phyloP scores from a whole-genome alignment of 2,888 invertebrate genomes.

The Tholera decimalis region DNA sequence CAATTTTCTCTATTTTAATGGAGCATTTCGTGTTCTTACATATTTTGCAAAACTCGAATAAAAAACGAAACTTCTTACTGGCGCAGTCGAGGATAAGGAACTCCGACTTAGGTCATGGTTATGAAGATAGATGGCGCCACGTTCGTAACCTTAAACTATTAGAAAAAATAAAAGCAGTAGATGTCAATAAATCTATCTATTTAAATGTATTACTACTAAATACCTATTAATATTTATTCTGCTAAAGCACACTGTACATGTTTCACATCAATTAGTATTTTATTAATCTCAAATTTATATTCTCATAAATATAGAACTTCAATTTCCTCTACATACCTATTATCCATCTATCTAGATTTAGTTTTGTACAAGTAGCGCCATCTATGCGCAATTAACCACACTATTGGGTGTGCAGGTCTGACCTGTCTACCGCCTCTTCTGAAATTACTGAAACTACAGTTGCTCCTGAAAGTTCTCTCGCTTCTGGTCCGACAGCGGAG shows the following conservation, averaged over 20 bases:
- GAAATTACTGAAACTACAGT: not conserved
- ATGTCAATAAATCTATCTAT: no score
- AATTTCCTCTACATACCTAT: not conserved
- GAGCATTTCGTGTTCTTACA: no score
- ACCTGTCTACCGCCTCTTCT: conserved; percentile 6
- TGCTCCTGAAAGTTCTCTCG: not conserved
- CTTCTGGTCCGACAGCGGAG: conserved; percentile 18
- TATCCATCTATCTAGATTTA: not conserved
- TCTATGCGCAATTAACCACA: conserved; percentile 22
- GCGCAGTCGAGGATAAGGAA: no score
- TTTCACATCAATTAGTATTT: no score
- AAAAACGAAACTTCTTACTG: no score
- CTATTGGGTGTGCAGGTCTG: conserved; percentile 51
- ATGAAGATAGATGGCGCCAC: conserved; percentile 34
- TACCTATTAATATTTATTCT: no score
- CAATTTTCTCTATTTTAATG: no score
- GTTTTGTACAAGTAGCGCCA: conserved; percentile 25
- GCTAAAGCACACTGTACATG: no score
- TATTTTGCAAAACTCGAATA: no score
- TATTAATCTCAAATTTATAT: not conserved
- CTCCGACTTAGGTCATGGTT: not conserved
- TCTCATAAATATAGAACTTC: not conserved
- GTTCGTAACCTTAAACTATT: not conserved
- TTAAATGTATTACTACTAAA: no score
- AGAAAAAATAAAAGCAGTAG: not conserved